Evolutionary conservation across 2,113 vertebrate species (phyloP).

Genomic region (Aleadryas rufinucha): DNA sequence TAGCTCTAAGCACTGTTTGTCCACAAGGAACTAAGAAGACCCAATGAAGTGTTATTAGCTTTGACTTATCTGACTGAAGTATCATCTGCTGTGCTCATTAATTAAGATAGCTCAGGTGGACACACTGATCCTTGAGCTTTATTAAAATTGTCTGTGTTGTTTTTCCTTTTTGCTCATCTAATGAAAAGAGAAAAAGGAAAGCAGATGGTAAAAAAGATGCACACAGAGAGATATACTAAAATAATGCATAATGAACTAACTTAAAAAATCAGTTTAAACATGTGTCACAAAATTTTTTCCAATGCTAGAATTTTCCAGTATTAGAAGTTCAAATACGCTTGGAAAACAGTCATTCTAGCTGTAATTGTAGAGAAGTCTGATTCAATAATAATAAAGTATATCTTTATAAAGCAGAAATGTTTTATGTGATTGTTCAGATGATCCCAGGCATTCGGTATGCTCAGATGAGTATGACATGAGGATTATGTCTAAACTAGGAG

Average conservation of each 20-base stretch:
- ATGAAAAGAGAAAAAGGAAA: neutral
- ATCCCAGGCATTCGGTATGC: neutral
- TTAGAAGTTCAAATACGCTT: neutral
- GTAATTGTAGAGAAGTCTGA: neutral
- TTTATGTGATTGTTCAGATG: neutral
- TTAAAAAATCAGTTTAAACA: neutral
- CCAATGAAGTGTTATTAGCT: neutral
- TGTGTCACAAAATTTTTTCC: neutral
- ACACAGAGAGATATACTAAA: neutral
- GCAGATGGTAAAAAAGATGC: neutral
- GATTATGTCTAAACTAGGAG: neutral
- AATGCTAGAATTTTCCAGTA: neutral
- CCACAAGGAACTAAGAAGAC: neutral
- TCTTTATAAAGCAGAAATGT: neutral
- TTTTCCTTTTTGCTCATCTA: neutral
- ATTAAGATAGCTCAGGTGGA: neutral
- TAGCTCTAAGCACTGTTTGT: neutral
- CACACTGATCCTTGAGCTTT: neutral
- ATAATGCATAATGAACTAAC: neutral
- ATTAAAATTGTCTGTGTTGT: neutral
- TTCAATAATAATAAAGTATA: neutral
- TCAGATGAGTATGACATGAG: neutral
- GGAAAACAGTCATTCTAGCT: neutral
- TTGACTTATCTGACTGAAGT: neutral
- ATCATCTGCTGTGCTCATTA: neutral